Evolutionary conservation across 2,797 vertebrate species (phyloP), one percentile per base, ranked within the genome.

Genomic region (Oreortyx pictus): DNA sequence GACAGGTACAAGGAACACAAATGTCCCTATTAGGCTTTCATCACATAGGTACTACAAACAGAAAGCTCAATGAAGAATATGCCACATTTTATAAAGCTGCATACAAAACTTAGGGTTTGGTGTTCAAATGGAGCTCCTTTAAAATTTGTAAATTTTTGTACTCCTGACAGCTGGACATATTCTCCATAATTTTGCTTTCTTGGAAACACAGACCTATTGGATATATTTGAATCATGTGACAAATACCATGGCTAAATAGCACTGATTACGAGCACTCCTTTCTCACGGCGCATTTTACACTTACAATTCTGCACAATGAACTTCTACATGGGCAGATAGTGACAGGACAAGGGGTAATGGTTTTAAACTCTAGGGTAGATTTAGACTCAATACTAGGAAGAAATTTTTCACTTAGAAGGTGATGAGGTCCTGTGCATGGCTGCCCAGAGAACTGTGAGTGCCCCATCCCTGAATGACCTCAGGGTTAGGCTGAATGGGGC

Each of bases 1-100:
- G 25, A 75, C 14, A 73, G 50, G 75, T 18, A 81, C 6, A 86
- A 81, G 7, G 9, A 25, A 62, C 17, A 41, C 0, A 0, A 0
- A 3, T 88, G 7, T 39, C 22, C 43, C 73, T 59, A 9, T 5
- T n/a, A 86, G 17, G 52, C 37, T 91, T 82, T 57, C 44, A 82
- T 11, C 80, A 66, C 12, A 50, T 2, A 70, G 20, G 50, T 54
- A 54, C 23, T 62, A 59, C 35, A 66, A 92, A n/a, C 10, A 60
- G 15, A 82, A 67, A 52, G 12, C 27, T 57, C 72, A 67, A 1
- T 60, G 50, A 70, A 81, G 44, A 78, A 56, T 3, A 64, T 4
- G 6, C 49, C 22, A 52, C 33, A 24, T 85, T 54, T 20, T 22
- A 57, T 1, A 15, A 12, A 61, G 24, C 25, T 43, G 5, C 39